Conservation (phyloP, 2,797 vertebrate genomes). For the Erethizon dorsatum region DNA sequence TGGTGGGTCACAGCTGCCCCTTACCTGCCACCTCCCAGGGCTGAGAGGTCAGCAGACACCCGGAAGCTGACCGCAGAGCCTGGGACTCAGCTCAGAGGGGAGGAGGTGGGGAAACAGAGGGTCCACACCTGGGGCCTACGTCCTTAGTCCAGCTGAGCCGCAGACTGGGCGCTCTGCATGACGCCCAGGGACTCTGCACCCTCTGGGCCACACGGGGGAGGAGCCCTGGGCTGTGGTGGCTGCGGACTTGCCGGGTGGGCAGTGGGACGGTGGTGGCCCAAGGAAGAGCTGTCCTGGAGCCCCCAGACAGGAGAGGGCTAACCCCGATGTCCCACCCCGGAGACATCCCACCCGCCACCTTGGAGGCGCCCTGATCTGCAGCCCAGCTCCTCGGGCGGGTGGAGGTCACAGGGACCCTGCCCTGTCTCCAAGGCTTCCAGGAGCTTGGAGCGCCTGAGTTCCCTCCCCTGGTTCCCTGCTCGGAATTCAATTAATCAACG, state of each 20-base stretch:
- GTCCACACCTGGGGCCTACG: neutral
- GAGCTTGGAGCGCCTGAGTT: neutral
- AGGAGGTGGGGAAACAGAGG: rapidly evolving
- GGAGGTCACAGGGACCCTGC: neutral
- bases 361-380: neutral
- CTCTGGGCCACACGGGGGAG: rapidly evolving
- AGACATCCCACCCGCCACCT: too few relatives aligned
- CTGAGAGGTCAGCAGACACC: neutral
- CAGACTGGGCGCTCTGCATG: neutral
- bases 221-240: neutral
- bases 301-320: neutral
- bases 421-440: slow-evolving; percentile 37
- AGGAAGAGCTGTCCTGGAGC: neutral
- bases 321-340: rapidly evolving
- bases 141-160: neutral
- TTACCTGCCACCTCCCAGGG: rapidly evolving
- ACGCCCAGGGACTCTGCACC: neutral
- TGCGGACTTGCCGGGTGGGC: rapidly evolving
- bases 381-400: neutral
- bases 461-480: slow-evolving; percentile 33
- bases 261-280: neutral
- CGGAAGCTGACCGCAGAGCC: neutral
- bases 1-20: too few relatives aligned
- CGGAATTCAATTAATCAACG: slow-evolving; percentile 72
- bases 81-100: rapidly evolving